These are phyloP conservation scores for Odobenus rosmarus DNA, from an alignment of 2,113 vertebrate species.

Conservation along the genomic window DNA sequence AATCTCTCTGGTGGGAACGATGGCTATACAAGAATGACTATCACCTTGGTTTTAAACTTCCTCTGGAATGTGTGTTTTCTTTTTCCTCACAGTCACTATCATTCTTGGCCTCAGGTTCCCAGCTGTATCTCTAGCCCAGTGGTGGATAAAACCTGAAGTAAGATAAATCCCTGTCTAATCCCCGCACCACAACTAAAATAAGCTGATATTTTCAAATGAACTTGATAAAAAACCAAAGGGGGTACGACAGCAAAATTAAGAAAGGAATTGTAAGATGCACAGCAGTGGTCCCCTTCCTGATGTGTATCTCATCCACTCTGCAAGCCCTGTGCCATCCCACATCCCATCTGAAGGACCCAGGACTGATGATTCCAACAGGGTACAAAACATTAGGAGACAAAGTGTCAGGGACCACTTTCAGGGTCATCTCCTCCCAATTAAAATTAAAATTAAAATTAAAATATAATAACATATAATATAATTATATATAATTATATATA, in stretches of 20 bases:
- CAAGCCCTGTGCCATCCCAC: neutral
- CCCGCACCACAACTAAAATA: neutral
- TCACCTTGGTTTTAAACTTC: neutral
- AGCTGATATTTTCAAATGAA: neutral
- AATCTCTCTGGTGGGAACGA: neutral
- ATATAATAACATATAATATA: no score
- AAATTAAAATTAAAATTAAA: neutral
- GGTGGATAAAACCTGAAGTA: neutral
- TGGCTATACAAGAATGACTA: neutral
- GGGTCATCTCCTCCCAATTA: neutral
- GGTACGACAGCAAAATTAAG: neutral
- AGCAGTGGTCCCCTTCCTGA: neutral
- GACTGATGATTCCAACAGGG: neutral
- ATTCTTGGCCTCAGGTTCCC: neutral
- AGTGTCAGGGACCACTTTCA: neutral
- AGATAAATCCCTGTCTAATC: neutral
- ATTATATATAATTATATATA: no score
- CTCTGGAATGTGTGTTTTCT: neutral
- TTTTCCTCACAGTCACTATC: neutral
- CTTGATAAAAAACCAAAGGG: neutral
- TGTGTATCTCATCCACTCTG: no score
- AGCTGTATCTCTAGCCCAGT: neutral
- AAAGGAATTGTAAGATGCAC: neutral
- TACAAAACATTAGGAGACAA: neutral
- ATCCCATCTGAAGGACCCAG: neutral